Evolutionary conservation across 2,113 vertebrate genomes (phyloP), one percentile per base, ranked within the genome.

Genomic region (Ictalurus furcatus): DNA sequence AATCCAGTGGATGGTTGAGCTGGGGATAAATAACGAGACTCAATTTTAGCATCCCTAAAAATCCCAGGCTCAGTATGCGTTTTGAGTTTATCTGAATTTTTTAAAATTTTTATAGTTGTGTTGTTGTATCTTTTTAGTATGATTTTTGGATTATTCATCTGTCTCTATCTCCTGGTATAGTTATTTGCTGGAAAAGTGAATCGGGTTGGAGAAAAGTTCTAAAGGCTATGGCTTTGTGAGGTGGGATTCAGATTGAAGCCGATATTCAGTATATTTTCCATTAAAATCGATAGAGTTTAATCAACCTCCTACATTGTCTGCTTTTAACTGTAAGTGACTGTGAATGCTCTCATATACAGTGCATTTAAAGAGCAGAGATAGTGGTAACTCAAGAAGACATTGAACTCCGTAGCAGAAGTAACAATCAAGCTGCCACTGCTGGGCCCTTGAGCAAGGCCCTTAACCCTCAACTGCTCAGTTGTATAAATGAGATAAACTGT

Each of bases 231-330:
- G n/a, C 93, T 93, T 95, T 95, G 93, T 94, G 92, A 91, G 91
- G 92, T 93, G 94, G 93, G 93, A 93, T 93, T 94, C 23, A 94
- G 93, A 96, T 94, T 93, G 93, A 94, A 90, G 92, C 90, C 93
- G 93, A 95, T 95, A 93, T 95, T 95, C 95, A 92, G 93, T 93
- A 94, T 95, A 94, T 95, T 94, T 93, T 92, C 92, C 92, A 95
- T 94, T 95, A 95, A 44, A 95, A 95, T 94, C 93, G 92, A 93
- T 93, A 92, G 91, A 52, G 48, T 52, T 52, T 48, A 48, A 48
- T 48, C 48, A 48, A 85, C 87, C 4, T 23, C 37, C n/a, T 92
- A 93, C 94, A 94, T 95, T 95, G 95, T 94, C 94, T 93, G 91
- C 94, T 90, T 92, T 91, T 65, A 9, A 3, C 92, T 94, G 94